Evolutionary conservation across 2,113 vertebrate species (phyloP).

Genomic region (Penelope pileata): DNA sequence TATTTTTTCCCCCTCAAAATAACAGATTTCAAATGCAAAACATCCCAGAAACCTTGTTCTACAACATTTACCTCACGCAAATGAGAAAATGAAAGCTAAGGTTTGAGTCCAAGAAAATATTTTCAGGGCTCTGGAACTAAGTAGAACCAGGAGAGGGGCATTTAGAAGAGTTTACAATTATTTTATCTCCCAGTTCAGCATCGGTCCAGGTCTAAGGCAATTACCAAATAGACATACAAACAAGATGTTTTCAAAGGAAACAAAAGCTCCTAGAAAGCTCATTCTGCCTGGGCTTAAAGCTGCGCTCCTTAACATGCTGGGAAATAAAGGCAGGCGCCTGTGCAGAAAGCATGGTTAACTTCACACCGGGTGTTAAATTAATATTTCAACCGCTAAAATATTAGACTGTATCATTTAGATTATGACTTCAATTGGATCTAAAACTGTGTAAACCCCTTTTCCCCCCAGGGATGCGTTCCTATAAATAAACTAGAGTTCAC

Average conservation of each 20-base stretch:
- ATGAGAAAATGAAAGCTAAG: constrained; percentile 40
- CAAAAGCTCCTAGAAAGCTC: constrained; percentile 57
- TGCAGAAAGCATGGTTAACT: constrained; percentile 62
- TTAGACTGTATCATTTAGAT: constrained; percentile 68
- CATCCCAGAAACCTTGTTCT: neutral
- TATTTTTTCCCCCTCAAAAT: neutral
- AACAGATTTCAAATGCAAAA: constrained; percentile 22
- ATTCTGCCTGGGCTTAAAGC: constrained; percentile 39
- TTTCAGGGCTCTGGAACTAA: constrained; percentile 34
- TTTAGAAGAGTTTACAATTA: constrained; percentile 49
- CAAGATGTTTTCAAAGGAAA: constrained; percentile 45
- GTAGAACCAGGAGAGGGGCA: neutral
- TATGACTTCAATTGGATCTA: constrained; percentile 73
- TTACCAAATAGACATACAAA: constrained; percentile 60
- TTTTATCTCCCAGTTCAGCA: constrained; percentile 50
- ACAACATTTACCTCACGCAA: constrained; percentile 30
- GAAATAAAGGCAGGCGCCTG: constrained; percentile 39
- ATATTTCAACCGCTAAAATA: constrained; percentile 73
- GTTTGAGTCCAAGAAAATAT: constrained; percentile 29
- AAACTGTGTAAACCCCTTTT: constrained; percentile 66
- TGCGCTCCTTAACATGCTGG: constrained; percentile 31
- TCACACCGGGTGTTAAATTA: constrained; percentile 64
- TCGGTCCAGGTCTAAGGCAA: constrained; percentile 48
- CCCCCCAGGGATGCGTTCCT: constrained; percentile 63
- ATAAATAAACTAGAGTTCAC: constrained; percentile 78